Conservation (phyloP, 2,113 vertebrate species). For the Tragelaphus buxtoni region DNA sequence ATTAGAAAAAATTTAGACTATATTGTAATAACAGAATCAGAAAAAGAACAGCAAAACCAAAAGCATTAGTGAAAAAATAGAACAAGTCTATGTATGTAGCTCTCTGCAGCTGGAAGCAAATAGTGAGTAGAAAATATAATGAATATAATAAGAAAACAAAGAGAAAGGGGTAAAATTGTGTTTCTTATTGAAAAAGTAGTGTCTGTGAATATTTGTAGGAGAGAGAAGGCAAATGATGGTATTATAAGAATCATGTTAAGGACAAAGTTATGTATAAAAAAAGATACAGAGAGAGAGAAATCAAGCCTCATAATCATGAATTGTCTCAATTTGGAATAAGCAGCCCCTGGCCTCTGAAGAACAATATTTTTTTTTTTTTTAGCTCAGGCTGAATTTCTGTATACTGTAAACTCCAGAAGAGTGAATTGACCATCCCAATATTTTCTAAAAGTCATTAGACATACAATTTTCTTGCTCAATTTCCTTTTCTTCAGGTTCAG, state of each 20-base stretch:
- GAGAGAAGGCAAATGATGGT: neutral
- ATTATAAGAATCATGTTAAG: neutral
- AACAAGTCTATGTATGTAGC: neutral
- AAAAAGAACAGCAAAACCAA: neutral
- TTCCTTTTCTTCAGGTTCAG: neutral
- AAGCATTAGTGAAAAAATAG: neutral
- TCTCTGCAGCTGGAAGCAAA: neutral
- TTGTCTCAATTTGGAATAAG: neutral
- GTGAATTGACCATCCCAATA: accelerated
- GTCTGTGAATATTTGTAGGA: neutral
- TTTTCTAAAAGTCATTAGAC: neutral
- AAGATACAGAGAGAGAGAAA: neutral
- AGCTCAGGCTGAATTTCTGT: neutral
- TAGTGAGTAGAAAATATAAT: neutral
- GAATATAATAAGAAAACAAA: neutral
- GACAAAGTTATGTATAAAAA: neutral
- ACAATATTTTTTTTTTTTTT: neutral
- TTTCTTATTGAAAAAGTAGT: neutral
- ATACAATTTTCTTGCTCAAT: neutral
- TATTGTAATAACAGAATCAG: neutral
- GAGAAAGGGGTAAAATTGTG: neutral
- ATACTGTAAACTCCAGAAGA: neutral
- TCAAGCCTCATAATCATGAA: neutral
- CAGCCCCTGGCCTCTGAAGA: neutral
- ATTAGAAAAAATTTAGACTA: neutral